phyloP scores from a whole-genome alignment of 2,888 invertebrate species.

The Apotomis betuletana region DNA sequence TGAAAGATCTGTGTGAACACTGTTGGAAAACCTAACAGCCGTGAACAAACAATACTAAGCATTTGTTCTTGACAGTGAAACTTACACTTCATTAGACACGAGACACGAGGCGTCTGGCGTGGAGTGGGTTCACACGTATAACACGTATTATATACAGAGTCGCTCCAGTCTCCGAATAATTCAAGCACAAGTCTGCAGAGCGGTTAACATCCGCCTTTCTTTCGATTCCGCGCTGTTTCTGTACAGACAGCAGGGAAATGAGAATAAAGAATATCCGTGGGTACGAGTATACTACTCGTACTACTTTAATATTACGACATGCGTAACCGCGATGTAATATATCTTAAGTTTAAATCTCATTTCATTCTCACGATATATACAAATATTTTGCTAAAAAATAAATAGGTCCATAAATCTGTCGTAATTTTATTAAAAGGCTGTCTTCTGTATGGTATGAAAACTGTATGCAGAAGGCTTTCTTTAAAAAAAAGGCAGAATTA shows the following conservation, averaged over 20 bases:
- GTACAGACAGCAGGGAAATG: conserved; percentile 37
- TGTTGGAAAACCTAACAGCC: not conserved
- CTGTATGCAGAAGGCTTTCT: too few species aligned
- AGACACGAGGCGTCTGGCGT: conserved; percentile 34
- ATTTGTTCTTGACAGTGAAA: conserved; percentile 4
- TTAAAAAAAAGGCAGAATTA: too few species aligned
- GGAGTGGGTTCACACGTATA: conserved; percentile 20
- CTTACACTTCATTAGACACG: conserved; percentile 31
- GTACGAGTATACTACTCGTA: not conserved
- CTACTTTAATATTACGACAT: too few species aligned
- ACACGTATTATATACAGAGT: conserved; percentile 10
- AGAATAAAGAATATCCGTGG: conserved; percentile 41
- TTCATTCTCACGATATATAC: too few species aligned
- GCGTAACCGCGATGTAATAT: too few species aligned
- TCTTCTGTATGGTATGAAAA: too few species aligned
- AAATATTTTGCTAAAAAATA: too few species aligned
- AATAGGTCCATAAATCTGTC: too few species aligned
- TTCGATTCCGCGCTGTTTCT: conserved; percentile 45
- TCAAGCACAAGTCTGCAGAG: conserved; percentile 45
- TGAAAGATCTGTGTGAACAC: not conserved
- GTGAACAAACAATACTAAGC: not conserved
- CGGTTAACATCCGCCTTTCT: conserved; percentile 49
- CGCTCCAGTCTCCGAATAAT: conserved; percentile 45
- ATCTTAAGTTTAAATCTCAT: too few species aligned
- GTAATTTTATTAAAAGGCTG: too few species aligned